Percentiles rank a stretch among this genome's conserved stretches.
Evolutionary conservation across 2,888 invertebrate species (phyloP).

Genomic region (Poecilobothrus nobilitatus): DNA sequence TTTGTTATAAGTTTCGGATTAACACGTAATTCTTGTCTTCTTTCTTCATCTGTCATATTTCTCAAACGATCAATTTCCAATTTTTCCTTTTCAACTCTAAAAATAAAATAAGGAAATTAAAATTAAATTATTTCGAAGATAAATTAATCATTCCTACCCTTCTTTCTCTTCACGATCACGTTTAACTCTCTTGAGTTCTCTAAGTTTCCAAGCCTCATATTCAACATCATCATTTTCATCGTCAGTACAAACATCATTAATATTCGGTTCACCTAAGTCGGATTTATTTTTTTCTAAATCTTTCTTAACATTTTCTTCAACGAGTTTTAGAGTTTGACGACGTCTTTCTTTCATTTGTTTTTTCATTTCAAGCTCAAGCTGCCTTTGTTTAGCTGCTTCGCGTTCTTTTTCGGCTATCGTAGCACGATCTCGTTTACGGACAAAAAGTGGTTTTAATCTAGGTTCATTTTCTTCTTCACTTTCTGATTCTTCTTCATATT

Average conservation of each 20-base stretch:
- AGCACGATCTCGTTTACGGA: slow-evolving; percentile 84
- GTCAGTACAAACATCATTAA: slow-evolving; percentile 83
- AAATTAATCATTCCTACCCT: slow-evolving; percentile 51
- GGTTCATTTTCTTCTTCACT: slow-evolving; percentile 88
- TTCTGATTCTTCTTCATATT: slow-evolving; percentile 74
- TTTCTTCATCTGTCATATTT: slow-evolving; percentile 93
- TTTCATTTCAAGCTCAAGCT: slow-evolving; percentile 72
- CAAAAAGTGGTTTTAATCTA: slow-evolving; percentile 88
- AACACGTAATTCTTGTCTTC: slow-evolving; percentile 74
- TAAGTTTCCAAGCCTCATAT: slow-evolving; percentile 95
- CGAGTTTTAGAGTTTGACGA: slow-evolving; percentile 77
- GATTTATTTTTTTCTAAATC: slow-evolving; percentile 60
- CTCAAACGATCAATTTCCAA: slow-evolving; percentile 82
- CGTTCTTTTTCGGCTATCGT: slow-evolving; percentile 92
- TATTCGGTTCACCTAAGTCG: slow-evolving; percentile 64
- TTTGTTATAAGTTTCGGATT: slow-evolving; percentile 93
- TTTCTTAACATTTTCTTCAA: slow-evolving; percentile 80
- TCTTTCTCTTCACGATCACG: slow-evolving; percentile 93
- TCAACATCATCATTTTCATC: slow-evolving; percentile 95
- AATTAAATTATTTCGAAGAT: slow-evolving; percentile 8
- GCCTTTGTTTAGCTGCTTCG: slow-evolving; percentile 74
- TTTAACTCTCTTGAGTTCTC: slow-evolving; percentile 93
- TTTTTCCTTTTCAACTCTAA: slow-evolving; percentile 75
- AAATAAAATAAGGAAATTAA: slow-evolving; percentile 28
- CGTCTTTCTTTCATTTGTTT: slow-evolving; percentile 82